A percentile compares a stretch with the other conserved stretches of the same genome.
These are phyloP conservation scores for Holcopasites calliopsidis DNA, from an alignment of 1,140 invertebrate species.

Conservation along the genomic window DNA sequence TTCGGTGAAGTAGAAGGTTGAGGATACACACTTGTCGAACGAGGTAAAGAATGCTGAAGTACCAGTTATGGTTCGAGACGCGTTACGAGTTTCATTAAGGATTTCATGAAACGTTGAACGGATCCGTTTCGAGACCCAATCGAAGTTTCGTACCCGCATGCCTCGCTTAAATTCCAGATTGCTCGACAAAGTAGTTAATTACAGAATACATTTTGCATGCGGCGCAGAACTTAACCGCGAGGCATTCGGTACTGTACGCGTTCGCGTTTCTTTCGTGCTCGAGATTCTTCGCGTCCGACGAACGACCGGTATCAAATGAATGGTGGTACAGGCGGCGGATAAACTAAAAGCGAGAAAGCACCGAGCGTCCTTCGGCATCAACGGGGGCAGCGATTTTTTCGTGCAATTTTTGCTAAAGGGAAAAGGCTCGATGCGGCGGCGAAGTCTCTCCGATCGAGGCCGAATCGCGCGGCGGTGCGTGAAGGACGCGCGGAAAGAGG, in stretches of 20 bases:
- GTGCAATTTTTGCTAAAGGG: no score
- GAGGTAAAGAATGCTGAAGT: background rate
- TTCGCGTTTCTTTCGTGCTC: background rate
- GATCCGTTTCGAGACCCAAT: no score
- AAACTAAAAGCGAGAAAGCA: no score
- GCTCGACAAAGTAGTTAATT: no score
- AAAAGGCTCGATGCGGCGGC: background rate
- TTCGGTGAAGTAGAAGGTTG: background rate
- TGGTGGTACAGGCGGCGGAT: no score
- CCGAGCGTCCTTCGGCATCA: background rate
- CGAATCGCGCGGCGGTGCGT: slow-evolving; percentile 41
- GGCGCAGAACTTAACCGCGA: background rate
- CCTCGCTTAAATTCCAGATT: no score
- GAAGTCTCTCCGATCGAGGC: slow-evolving; percentile 9
- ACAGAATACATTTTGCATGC: no score
- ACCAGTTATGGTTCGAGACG: background rate
- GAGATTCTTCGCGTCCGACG: no score
- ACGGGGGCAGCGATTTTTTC: background rate
- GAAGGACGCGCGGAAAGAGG: slow-evolving; percentile 50
- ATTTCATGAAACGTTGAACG: no score
- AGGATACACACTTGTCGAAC: background rate
- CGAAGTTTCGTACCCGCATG: no score
- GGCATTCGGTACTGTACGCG: background rate
- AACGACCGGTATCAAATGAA: no score
- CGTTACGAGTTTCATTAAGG: background rate